These are phyloP conservation scores for Atrina japonica DNA, from an alignment of 2,888 invertebrate species.

Conservation along the genomic window DNA sequence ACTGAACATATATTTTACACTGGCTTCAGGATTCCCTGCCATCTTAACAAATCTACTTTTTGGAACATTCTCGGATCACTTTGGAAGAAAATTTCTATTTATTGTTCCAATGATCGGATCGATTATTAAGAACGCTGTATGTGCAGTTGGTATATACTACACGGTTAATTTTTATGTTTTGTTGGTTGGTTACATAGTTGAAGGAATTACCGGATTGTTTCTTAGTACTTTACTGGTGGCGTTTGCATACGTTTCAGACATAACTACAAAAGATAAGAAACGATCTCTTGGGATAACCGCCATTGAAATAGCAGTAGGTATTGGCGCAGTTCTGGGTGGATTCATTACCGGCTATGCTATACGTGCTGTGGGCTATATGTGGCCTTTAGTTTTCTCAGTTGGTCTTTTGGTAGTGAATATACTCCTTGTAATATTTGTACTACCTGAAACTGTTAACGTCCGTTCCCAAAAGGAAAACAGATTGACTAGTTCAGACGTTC, in stretches of 20 bases:
- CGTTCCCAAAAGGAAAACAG: not conserved
- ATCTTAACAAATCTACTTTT: slow-evolving; percentile 45
- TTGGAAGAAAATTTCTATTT: slow-evolving; percentile 48
- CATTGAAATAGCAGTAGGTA: slow-evolving; percentile 17
- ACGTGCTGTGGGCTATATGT: slow-evolving; percentile 10
- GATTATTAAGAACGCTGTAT: not conserved
- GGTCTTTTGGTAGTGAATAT: slow-evolving; percentile 5
- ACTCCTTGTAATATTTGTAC: slow-evolving; percentile 12
- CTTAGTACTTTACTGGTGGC: slow-evolving; percentile 4
- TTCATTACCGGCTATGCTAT: slow-evolving; percentile 17
- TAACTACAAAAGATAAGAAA: slow-evolving; percentile 12
- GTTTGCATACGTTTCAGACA: slow-evolving; percentile 25
- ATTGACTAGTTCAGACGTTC: not conserved
- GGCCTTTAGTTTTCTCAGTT: slow-evolving; percentile 8
- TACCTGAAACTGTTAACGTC: slow-evolving; percentile 16
- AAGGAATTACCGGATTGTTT: slow-evolving; percentile 8
- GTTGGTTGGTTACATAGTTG: slow-evolving; percentile 8
- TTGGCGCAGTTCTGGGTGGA: slow-evolving; percentile 12
- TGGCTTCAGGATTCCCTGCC: slow-evolving; percentile 39
- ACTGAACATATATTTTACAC: not conserved
- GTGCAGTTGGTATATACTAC: slow-evolving; percentile 1
- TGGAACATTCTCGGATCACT: slow-evolving; percentile 45
- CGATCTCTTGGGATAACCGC: slow-evolving; percentile 24
- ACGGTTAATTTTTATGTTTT: not conserved
- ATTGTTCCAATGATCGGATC: slow-evolving; percentile 31